Conservation (phyloP, 35 echinoderm and acorn worm species). For the Amphiura filiformis region DNA sequence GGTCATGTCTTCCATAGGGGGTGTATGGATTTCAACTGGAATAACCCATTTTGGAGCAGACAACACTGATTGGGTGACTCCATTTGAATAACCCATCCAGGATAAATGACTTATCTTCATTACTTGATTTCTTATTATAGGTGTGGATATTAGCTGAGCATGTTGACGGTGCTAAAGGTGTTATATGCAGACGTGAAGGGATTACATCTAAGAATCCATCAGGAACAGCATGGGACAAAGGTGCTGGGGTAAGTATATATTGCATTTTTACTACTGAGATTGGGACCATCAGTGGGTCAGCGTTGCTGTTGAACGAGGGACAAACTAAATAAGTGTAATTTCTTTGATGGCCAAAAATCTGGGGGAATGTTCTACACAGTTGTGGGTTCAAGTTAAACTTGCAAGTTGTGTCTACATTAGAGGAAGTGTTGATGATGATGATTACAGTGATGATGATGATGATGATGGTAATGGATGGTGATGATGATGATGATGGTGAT, state of each 20-base stretch:
- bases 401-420: too few relatives aligned
- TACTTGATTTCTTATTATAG: constrained; percentile 35
- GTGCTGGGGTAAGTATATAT: constrained; percentile 74
- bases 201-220: constrained; percentile 51
- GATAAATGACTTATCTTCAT: too few relatives aligned
- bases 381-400: too few relatives aligned
- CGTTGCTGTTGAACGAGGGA: background rate
- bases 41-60: too few relatives aligned
- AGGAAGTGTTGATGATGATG: too few relatives aligned
- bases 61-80: too few relatives aligned
- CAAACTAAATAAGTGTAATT: background rate
- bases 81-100: background rate
- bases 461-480: too few relatives aligned
- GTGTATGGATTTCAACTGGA: too few relatives aligned
- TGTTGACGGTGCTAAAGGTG: constrained; percentile 64
- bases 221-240: constrained; percentile 87
- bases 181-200: constrained; percentile 85
- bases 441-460: too few relatives aligned
- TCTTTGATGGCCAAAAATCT: background rate
- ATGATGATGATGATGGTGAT: too few relatives aligned
- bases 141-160: constrained; percentile 89
- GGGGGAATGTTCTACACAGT: too few relatives aligned
- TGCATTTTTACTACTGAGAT: background rate
- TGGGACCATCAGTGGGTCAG: background rate
- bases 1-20: too few relatives aligned